Evolutionary conservation across 1,140 invertebrate species (phyloP).

Genomic region (Drosophila ohnishii): DNA sequence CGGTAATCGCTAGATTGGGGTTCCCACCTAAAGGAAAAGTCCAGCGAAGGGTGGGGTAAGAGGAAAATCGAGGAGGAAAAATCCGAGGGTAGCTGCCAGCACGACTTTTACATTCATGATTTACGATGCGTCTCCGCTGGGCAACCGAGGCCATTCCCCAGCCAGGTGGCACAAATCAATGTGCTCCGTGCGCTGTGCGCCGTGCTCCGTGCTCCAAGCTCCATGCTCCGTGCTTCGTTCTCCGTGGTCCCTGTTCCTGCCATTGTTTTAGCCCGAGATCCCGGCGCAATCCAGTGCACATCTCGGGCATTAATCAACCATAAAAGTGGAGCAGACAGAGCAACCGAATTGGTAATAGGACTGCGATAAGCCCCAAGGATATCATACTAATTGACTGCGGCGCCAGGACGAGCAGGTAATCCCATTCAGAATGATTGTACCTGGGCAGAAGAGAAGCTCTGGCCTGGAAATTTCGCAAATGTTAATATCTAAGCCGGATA

Average conservation of each 20-base stretch:
- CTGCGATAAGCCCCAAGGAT: conserved; percentile 58
- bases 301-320: conserved; percentile 69
- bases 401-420: conserved; percentile 5
- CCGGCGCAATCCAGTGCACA: conserved; percentile 50
- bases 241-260: conserved; percentile 6
- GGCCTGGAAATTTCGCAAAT: conserved; percentile 4
- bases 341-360: conserved; percentile 48
- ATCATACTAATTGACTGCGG: conserved; percentile 63
- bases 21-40: neutral
- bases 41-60: neutral
- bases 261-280: conserved; percentile 33
- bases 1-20: conserved; percentile 48
- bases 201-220: conserved; percentile 14
- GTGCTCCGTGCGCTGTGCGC: conserved; percentile 26
- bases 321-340: conserved; percentile 55
- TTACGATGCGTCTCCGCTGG: conserved; percentile 62
- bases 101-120: conserved; percentile 70
- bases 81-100: conserved; percentile 17
- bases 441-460: neutral
- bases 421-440: conserved; percentile 21
- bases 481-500: conserved; percentile 39
- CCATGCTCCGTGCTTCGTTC: neutral
- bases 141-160: conserved; percentile 58
- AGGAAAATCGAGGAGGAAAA: conserved; percentile 11
- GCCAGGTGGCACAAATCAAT: conserved; percentile 65